Evolutionary conservation across 2,888 invertebrate genomes (phyloP), one percentile per base, ranked within the genome.

Genomic region (Octodonta nipae): DNA sequence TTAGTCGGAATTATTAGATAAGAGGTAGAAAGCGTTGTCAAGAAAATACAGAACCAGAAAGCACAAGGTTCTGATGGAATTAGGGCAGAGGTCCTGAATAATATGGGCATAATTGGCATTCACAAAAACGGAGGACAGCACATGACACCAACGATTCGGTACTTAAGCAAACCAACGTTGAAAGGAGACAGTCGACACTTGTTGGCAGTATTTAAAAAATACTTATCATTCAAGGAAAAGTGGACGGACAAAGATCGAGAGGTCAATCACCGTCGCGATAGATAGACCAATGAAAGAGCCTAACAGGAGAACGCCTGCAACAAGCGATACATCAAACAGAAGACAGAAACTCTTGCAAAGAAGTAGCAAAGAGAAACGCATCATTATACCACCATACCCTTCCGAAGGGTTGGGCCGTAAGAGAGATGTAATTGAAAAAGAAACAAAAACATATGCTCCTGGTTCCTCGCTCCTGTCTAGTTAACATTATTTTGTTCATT

Each of bases 71-170:
- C n/a, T n/a, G n/a, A n/a, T n/a, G n/a, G n/a, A n/a, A n/a, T n/a
- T n/a, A n/a, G n/a, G n/a, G n/a, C n/a, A n/a, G n/a, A n/a, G n/a
- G n/a, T n/a, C n/a, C n/a, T n/a, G n/a, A n/a, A n/a, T n/a, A n/a
- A n/a, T n/a, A n/a, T n/a, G n/a, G n/a, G n/a, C n/a, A n/a, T n/a
- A n/a, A n/a, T n/a, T n/a, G n/a, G n/a, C n/a, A n/a, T n/a, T n/a
- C n/a, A n/a, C n/a, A n/a, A 20, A 20, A 7, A 20, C 20, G 7
- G 20, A 7, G 20, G 20, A 20, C n/a, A 7, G 20, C 20, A 20
- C 20, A 20, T 20, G 7, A n/a, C 20, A 20, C 20, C 20, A 20
- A 20, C 20, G 20, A 20, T 20, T 20, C 20, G 20, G n/a, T 20
- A 6, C 20, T 20, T n/a, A 20, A 7, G 20, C 20, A 20, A 20